These are phyloP conservation scores for Haplotaxodon microlepis DNA, from an alignment of 2,113 vertebrate species.

Conservation along the genomic window DNA sequence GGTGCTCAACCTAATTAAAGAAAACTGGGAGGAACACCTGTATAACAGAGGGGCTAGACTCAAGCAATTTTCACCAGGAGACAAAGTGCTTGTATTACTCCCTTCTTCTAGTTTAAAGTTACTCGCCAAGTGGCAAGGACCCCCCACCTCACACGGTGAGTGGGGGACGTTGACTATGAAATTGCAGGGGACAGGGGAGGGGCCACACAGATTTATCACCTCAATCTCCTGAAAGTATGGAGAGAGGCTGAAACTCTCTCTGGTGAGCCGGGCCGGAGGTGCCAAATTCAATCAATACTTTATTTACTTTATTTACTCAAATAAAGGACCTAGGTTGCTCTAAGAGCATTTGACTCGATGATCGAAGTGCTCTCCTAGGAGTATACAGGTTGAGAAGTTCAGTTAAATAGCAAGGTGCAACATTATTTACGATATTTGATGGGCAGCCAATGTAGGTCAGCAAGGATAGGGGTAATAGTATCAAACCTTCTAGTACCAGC, in stretches of 20 bases:
- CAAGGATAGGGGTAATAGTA: background rate
- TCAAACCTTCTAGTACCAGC: background rate
- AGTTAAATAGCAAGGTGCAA: background rate
- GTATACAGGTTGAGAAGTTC: background rate
- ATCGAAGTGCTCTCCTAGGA: background rate
- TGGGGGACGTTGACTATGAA: background rate
- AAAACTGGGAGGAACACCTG: background rate
- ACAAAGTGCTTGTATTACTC: background rate
- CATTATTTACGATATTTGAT: background rate
- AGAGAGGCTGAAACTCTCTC: background rate
- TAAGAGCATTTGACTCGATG: background rate
- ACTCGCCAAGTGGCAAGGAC: background rate
- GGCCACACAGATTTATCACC: background rate
- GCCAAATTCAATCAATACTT: background rate
- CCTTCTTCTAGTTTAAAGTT: background rate
- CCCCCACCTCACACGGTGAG: background rate
- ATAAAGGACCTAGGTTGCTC: background rate
- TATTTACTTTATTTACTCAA: background rate
- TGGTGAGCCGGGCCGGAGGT: background rate
- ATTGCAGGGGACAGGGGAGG: background rate
- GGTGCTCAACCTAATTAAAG: background rate
- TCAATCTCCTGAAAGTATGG: background rate
- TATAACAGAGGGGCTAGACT: background rate
- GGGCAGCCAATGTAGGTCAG: background rate
- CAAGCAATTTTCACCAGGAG: background rate